A percentile compares a stretch with the other conserved stretches of the same genome.
phyloP scores from a whole-genome alignment of 2,888 invertebrate species.

The Elysia crispata region DNA sequence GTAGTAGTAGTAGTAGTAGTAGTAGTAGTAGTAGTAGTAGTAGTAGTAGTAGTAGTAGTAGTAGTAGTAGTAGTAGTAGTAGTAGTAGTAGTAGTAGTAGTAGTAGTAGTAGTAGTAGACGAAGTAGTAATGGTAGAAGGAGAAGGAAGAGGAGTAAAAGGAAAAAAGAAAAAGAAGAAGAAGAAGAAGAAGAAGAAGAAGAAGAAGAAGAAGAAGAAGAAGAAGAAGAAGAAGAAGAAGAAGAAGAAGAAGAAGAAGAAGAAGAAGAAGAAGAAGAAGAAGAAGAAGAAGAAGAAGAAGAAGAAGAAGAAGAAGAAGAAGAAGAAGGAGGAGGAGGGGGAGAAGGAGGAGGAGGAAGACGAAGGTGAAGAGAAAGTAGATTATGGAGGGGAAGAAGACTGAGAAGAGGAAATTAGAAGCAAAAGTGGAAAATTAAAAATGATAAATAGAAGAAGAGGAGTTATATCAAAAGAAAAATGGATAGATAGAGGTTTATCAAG shows the following conservation, averaged over 20 bases:
- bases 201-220: too few species aligned
- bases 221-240: too few species aligned
- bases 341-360: constrained; percentile 4
- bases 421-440: constrained; percentile 14
- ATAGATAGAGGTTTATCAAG: too few species aligned
- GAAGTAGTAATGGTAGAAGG: not conserved
- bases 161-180: too few species aligned
- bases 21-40: constrained; percentile 1
- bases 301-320: not conserved
- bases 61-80: constrained; percentile 31
- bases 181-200: too few species aligned
- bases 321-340: constrained; percentile 28
- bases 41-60: constrained; percentile 21
- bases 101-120: constrained; percentile 17
- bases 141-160: too few species aligned
- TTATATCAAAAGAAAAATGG: too few species aligned
- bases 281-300: too few species aligned
- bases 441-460: not conserved
- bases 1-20: constrained; percentile 17
- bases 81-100: constrained; percentile 18
- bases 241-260: too few species aligned
- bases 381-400: not conserved
- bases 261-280: too few species aligned
- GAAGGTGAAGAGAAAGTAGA: not conserved
- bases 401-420: not conserved